A percentile compares a stretch with the other conserved stretches of the same genome.
Conservation (phyloP, 2,113 vertebrate genomes). For the Glaucidium brasilianum region DNA sequence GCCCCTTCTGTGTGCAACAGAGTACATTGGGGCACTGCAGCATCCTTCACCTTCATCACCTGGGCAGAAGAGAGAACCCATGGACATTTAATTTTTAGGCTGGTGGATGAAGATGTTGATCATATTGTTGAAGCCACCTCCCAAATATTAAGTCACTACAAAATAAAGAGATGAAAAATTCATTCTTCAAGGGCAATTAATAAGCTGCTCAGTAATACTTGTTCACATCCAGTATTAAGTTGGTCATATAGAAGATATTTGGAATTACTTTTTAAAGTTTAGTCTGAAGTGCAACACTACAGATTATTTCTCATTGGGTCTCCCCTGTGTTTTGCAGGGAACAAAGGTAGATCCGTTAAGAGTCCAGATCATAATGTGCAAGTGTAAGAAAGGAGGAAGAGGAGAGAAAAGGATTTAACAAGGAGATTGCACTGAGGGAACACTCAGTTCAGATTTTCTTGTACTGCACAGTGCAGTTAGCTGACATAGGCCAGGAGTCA, state of each 20-base stretch:
- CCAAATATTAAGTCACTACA: not conserved
- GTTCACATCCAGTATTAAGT: not conserved
- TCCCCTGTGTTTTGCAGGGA: not conserved
- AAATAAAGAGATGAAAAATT: not conserved
- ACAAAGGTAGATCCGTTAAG: not conserved
- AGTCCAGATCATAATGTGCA: fast-evolving
- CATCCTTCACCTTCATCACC: not conserved
- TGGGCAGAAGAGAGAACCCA: not conserved
- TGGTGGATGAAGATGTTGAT: not conserved
- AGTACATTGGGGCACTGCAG: not conserved
- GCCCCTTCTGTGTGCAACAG: not conserved
- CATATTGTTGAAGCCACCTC: not conserved
- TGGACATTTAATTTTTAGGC: not conserved
- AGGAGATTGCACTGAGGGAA: not conserved
- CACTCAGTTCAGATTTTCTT: not conserved
- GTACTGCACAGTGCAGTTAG: fast-evolving
- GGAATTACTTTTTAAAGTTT: not conserved
- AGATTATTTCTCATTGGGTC: not conserved
- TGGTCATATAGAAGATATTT: not conserved
- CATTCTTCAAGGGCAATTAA: not conserved
- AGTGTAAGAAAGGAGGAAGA: not conserved
- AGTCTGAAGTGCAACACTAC: not conserved
- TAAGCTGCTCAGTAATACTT: not conserved
- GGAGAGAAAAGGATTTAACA: not conserved
- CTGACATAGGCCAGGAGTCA: not conserved